These are phyloP conservation scores for Drosophila nannoptera DNA, from an alignment of 1,140 invertebrate species.

Conservation along the genomic window DNA sequence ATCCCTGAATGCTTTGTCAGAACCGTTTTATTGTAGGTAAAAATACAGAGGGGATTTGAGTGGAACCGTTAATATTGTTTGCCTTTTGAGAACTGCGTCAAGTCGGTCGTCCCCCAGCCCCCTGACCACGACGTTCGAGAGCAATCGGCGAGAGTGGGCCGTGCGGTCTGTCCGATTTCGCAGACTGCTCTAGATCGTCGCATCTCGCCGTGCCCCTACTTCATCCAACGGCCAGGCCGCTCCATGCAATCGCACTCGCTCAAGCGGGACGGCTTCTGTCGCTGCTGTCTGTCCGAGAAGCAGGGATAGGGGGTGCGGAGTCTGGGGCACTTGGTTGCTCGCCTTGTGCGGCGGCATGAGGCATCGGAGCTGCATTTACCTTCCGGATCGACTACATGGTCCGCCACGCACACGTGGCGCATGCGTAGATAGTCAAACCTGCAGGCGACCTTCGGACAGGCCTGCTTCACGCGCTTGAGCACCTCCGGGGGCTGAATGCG, in stretches of 20 bases:
- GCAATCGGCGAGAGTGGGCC: not conserved
- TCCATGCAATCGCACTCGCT: no score
- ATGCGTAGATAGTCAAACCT: conserved; percentile 14
- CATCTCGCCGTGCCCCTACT: no score
- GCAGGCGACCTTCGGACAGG: conserved; percentile 10
- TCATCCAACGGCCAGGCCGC: no score
- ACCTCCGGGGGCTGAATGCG: conserved; percentile 47
- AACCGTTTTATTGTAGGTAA: no score
- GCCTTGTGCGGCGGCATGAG: no score
- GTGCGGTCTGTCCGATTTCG: not conserved
- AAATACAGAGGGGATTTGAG: no score
- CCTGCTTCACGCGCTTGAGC: conserved; percentile 7
- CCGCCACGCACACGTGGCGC: conserved; percentile 6
- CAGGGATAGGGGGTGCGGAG: conserved; percentile 29
- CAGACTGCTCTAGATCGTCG: not conserved
- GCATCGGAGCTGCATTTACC: no score
- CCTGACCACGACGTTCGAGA: not conserved
- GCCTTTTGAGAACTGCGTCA: no score
- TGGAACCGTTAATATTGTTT: no score
- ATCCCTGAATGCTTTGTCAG: not conserved
- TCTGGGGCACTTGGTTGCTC: conserved; percentile 5
- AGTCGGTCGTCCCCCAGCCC: no score
- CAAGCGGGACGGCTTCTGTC: no score
- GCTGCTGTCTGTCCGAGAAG: conserved; percentile 26
- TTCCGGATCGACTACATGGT: not conserved